Conservation (phyloP, 2,888 invertebrate genomes). For the Ophion ellenae region DNA sequence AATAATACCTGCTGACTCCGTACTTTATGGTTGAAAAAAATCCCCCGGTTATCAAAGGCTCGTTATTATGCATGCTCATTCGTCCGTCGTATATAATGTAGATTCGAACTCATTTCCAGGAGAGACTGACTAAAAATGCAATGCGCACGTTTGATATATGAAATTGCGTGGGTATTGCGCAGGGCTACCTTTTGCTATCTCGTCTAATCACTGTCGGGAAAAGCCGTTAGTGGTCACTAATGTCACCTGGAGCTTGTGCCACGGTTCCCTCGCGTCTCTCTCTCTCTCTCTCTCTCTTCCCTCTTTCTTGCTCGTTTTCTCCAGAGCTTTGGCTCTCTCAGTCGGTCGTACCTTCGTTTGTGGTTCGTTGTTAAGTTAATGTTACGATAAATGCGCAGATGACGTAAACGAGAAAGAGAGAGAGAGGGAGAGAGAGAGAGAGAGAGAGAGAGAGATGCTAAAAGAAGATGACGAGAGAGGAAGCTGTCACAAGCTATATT, state of each 20-base stretch:
- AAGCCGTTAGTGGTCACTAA: constrained; percentile 65
- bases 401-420: constrained; percentile 27
- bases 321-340: neutral
- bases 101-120: constrained; percentile 16
- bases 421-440: neutral
- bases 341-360: constrained; percentile 46
- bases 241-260: constrained; percentile 63
- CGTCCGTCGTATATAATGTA: constrained; percentile 29
- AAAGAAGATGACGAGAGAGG: neutral
- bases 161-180: constrained; percentile 56
- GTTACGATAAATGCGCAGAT: constrained; percentile 57
- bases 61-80: constrained; percentile 36
- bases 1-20: neutral
- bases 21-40: neutral
- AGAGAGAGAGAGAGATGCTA: neutral
- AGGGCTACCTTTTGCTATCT: constrained; percentile 43
- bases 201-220: constrained; percentile 64
- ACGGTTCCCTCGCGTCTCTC: constrained; percentile 43
- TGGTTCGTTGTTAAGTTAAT: constrained; percentile 66
- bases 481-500: constrained; percentile 10
- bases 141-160: constrained; percentile 26
- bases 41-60: constrained; percentile 21
- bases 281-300: constrained; percentile 39
- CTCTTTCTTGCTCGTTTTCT: neutral
- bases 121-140: constrained; percentile 45